Percentiles rank a stretch among this genome's conserved stretches.
These are phyloP conservation scores for Saccostrea glomerata DNA, from an alignment of 1,140 invertebrate genomes.

Conservation along the genomic window DNA sequence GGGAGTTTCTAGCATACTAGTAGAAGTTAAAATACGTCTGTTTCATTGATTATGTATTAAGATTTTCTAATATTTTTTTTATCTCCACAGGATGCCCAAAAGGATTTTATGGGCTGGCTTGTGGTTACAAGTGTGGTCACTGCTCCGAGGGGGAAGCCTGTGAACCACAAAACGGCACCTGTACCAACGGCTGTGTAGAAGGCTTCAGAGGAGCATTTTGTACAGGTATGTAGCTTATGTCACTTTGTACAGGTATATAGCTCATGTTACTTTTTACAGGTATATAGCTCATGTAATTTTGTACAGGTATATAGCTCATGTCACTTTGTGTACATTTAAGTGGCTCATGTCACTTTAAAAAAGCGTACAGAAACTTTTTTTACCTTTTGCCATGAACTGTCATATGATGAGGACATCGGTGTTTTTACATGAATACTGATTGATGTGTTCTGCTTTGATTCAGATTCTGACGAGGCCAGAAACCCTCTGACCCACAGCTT, in stretches of 20 bases:
- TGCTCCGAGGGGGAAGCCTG: conserved; percentile 23
- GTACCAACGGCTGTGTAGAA: conserved; percentile 26
- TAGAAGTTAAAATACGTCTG: no score
- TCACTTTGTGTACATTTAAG: no score
- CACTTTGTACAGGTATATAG: neutral
- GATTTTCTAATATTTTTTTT: no score
- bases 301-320: neutral
- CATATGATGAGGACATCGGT: no score
- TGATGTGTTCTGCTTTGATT: neutral
- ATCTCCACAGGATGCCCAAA: conserved; percentile 57
- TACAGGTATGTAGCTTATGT: neutral
- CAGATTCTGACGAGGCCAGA: conserved; percentile 16
- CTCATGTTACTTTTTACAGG: neutral
- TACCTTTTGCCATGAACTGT: no score
- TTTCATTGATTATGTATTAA: no score
- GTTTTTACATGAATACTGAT: no score
- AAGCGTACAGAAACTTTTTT: no score
- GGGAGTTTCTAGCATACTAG: no score
- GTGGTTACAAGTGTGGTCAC: conserved; percentile 43
- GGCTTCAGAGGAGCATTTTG: conserved; percentile 33
- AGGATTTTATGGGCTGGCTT: conserved; percentile 23
- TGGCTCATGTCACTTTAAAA: no score
- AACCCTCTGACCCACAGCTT: conserved; percentile 36
- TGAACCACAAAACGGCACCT: conserved; percentile 36
- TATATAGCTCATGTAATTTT: neutral